These are phyloP conservation scores for Zaprionus taronus DNA, from an alignment of 1,140 invertebrate species.

Conservation along the genomic window DNA sequence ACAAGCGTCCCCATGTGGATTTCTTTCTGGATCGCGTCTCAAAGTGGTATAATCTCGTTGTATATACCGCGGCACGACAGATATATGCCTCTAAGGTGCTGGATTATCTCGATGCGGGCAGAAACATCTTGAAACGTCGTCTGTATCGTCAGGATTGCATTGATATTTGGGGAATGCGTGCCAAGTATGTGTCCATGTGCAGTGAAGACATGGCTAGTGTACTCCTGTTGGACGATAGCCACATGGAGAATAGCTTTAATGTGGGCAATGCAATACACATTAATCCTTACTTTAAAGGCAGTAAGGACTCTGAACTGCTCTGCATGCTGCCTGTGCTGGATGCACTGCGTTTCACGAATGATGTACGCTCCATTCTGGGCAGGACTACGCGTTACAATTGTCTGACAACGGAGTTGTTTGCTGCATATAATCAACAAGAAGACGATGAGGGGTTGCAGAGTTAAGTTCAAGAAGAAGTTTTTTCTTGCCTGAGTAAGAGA, in stretches of 20 bases:
- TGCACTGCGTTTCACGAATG: constrained; percentile 49
- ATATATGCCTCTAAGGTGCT: constrained; percentile 40
- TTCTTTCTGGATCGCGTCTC: constrained; percentile 52
- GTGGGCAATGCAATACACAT: constrained; percentile 49
- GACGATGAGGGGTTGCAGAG: not conserved
- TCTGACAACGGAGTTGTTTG: not conserved
- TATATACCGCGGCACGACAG: constrained; percentile 47
- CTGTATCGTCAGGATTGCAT: constrained; percentile 49
- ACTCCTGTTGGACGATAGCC: constrained; percentile 43
- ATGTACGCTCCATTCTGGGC: constrained; percentile 53
- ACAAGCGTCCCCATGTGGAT: constrained; percentile 60
- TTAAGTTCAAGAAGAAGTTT: not conserved
- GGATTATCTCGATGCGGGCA: constrained; percentile 48
- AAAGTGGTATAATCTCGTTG: constrained; percentile 55
- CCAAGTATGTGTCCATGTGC: constrained; percentile 38
- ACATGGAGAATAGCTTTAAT: constrained; percentile 46
- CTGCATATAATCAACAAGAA: not conserved
- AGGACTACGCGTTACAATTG: constrained; percentile 9
- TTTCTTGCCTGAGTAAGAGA: too few relatives aligned
- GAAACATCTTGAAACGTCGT: constrained; percentile 28
- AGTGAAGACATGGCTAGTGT: constrained; percentile 35
- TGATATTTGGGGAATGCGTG: constrained; percentile 19
- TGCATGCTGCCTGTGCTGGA: constrained; percentile 59
- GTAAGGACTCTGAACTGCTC: constrained; percentile 37
- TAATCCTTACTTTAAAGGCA: constrained; percentile 16